Evolutionary conservation across 2,888 invertebrate species (phyloP).

Genomic region (Clunio marinus): DNA sequence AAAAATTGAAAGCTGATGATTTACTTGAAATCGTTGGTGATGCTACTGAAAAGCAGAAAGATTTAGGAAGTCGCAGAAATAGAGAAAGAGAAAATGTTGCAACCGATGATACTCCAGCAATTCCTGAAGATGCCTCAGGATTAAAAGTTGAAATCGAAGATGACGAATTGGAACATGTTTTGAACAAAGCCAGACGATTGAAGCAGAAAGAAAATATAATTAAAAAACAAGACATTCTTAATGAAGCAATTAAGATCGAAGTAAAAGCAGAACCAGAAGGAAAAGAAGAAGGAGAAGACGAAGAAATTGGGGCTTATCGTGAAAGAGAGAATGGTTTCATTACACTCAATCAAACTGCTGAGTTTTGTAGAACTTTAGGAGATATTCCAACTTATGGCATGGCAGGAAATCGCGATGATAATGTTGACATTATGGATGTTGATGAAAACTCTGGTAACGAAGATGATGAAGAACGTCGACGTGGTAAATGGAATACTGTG

Average conservation of each 20-base stretch:
- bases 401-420: slow-evolving; percentile 84
- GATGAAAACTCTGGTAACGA: slow-evolving; percentile 47
- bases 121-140: slow-evolving; percentile 48
- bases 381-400: slow-evolving; percentile 93
- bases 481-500: slow-evolving; percentile 81
- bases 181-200: slow-evolving; percentile 67
- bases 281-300: too few relatives aligned
- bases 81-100: slow-evolving; percentile 55
- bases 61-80: slow-evolving; percentile 42
- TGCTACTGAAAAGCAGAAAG: slow-evolving; percentile 47
- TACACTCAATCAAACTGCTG: slow-evolving; percentile 87
- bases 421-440: slow-evolving; percentile 59
- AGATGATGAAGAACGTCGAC: slow-evolving; percentile 56
- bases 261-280: slow-evolving; percentile 60
- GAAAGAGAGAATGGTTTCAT: slow-evolving; percentile 58
- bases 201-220: slow-evolving; percentile 55
- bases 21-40: slow-evolving; percentile 53
- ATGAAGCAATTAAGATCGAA: slow-evolving; percentile 53
- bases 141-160: slow-evolving; percentile 66
- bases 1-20: slow-evolving; percentile 70
- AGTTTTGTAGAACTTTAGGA: slow-evolving; percentile 92
- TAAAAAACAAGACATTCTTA: slow-evolving; percentile 44
- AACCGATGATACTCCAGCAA: slow-evolving; percentile 62
- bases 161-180: slow-evolving; percentile 66
- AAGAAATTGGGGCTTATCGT: slow-evolving; percentile 49